A percentile compares a stretch with the other conserved stretches of the same genome.
Evolutionary conservation across 2,113 vertebrate genomes (phyloP).

Genomic region (Peromyscus polionotus): DNA sequence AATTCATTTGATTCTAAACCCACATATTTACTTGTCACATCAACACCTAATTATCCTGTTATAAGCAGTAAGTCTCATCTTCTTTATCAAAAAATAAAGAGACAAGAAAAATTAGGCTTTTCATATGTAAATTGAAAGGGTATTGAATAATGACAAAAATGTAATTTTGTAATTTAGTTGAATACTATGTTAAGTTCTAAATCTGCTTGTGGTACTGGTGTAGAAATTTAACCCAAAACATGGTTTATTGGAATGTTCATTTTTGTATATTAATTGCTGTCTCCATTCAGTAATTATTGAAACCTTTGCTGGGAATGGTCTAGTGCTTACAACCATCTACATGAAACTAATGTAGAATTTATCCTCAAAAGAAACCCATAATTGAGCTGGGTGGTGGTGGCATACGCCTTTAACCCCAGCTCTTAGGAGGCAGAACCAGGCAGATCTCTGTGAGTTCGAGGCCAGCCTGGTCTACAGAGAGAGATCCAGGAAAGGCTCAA

Average conservation of each 20-base stretch:
- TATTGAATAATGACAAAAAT: neutral
- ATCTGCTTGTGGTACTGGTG: neutral
- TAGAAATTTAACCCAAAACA: slow-evolving; percentile 25
- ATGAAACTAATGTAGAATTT: neutral
- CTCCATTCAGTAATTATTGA: neutral
- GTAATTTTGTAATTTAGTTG: slow-evolving; percentile 12
- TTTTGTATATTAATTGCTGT: neutral
- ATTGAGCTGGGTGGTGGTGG: neutral
- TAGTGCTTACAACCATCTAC: neutral
- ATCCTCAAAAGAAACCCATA: neutral
- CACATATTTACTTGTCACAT: neutral
- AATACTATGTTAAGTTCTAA: slow-evolving; percentile 5
- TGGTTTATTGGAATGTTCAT: neutral
- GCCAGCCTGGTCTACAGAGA: no score
- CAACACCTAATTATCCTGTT: neutral
- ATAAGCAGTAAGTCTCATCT: neutral
- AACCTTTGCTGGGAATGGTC: neutral
- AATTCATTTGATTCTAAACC: neutral
- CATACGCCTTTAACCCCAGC: no score
- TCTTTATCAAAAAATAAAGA: neutral
- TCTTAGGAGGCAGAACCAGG: no score
- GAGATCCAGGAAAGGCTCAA: no score
- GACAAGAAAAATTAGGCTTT: neutral
- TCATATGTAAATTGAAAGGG: neutral
- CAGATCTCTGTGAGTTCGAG: no score